Evolutionary conservation across 2,797 vertebrate genomes (phyloP).

Genomic region (Etheostoma nigrum): DNA sequence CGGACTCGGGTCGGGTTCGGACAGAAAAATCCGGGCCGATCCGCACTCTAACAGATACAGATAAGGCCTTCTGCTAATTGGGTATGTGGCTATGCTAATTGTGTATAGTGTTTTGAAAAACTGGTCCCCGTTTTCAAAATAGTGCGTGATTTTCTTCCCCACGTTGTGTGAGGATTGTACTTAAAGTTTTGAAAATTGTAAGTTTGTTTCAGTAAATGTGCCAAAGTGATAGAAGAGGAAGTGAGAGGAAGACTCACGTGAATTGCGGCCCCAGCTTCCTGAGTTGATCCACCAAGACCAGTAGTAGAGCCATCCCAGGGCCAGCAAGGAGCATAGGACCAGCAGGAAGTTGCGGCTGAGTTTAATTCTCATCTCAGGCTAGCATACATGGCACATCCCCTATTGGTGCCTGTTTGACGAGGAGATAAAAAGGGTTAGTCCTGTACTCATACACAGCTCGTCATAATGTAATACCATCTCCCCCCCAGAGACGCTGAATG

Average conservation of each 20-base stretch:
- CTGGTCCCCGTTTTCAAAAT: too few species aligned
- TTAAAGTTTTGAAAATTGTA: too few species aligned
- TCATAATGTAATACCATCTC: neutral
- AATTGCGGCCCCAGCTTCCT: slow-evolving; percentile 84
- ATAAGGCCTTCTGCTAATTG: too few species aligned
- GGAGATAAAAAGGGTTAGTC: slow-evolving; percentile 12
- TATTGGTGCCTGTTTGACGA: slow-evolving; percentile 28
- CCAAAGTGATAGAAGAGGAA: too few species aligned
- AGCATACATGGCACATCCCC: slow-evolving; percentile 40
- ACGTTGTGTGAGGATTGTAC: too few species aligned
- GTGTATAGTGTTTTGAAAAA: too few species aligned
- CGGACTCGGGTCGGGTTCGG: too few species aligned
- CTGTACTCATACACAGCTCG: neutral
- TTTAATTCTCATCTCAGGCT: slow-evolving; percentile 90
- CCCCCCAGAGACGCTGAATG: neutral
- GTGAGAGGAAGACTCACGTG: slow-evolving; percentile 85
- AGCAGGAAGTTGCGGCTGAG: slow-evolving; percentile 89
- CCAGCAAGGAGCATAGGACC: slow-evolving; percentile 90
- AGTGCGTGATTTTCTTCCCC: too few species aligned
- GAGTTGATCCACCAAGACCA: slow-evolving; percentile 91
- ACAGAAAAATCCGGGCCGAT: too few species aligned
- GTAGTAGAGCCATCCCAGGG: slow-evolving; percentile 92
- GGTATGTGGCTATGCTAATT: too few species aligned
- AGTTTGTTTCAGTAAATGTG: too few species aligned
- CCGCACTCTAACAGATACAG: too few species aligned